Evolutionary conservation across 1,140 invertebrate species (phyloP).

Genomic region (Drosophila melanogaster): DNA sequence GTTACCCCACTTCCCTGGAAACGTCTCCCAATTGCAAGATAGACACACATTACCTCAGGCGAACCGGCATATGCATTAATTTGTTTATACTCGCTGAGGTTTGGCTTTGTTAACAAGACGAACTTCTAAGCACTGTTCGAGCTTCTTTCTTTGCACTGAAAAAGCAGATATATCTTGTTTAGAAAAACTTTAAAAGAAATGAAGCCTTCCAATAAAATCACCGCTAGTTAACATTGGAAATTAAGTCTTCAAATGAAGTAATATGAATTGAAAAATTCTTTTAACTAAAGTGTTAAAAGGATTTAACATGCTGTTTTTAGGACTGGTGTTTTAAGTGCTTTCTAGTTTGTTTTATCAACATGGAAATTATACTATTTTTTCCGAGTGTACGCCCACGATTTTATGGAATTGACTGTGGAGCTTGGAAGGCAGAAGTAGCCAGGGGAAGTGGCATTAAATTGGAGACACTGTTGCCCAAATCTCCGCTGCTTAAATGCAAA

Average conservation of each 20-base stretch:
- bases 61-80: conserved; percentile 60
- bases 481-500: conserved; percentile 72
- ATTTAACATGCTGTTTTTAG: too few relatives aligned
- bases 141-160: conserved; percentile 11
- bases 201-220: not conserved
- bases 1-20: conserved; percentile 6
- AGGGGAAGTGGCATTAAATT: conserved; percentile 54
- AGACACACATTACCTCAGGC: conserved; percentile 37
- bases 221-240: not conserved
- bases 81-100: conserved; percentile 56
- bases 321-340: too few relatives aligned
- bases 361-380: not conserved
- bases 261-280: not conserved
- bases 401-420: conserved; percentile 41
- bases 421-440: not conserved
- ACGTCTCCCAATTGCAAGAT: conserved; percentile 33
- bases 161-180: not conserved
- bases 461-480: conserved; percentile 77
- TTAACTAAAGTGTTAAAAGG: too few relatives aligned
- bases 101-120: conserved; percentile 50
- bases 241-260: not conserved
- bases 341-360: too few relatives aligned
- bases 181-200: not conserved
- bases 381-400: conserved; percentile 18
- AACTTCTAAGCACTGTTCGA: conserved; percentile 18